Evolutionary conservation across 2,797 vertebrate genomes (phyloP), one percentile per base, ranked within the genome.

Genomic region (Eospalax fontanierii): DNA sequence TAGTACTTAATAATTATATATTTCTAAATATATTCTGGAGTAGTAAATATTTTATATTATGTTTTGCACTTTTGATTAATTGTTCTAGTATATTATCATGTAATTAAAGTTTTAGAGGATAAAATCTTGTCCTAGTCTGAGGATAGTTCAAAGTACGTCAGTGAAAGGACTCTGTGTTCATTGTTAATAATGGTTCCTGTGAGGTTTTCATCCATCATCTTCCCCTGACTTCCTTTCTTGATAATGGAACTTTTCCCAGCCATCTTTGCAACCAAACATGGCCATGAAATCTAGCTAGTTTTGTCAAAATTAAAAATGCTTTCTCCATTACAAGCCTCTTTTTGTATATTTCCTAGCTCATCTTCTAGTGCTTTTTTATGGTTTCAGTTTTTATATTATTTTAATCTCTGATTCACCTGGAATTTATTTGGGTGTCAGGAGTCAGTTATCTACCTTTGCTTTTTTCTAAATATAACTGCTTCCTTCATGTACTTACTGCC

Each of bases 301-400:
- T 92, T 74, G 22, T 76, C 71, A 61, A 54, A 68, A 40, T 81
- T 96, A 66, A 90, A 93, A 94, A 46, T 15, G 50, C 2, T 19
- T 89, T 93, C 74, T 65, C 73, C 19, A 78, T 89, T 85, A 71
- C n/a, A 84, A 73, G 33, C n/a, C 46, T 87, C n/a, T 54, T 87
- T 91, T 90, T 88, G 85, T 90, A 94, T 89, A 79, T 38, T 79
- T n/a, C 89, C 65, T 3, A 83, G n/a, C 19, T 88, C 91, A 94
- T 75, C 40, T 70, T 94, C 70, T 74, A 26, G 18, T 57, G 50
- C 4, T 90, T 78, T n/a, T 79, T 82, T 73, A 43, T n/a, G 35
- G 66, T 80, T 90, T 92, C 21, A 3, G 2, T 76, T 93, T 95
- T 80, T 65, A 68, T 38, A 54, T 54, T 54, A 9, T 80, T 95